Evolutionary conservation across 2,888 invertebrate species (phyloP).

Genomic region (Leptinotarsa haldemani): DNA sequence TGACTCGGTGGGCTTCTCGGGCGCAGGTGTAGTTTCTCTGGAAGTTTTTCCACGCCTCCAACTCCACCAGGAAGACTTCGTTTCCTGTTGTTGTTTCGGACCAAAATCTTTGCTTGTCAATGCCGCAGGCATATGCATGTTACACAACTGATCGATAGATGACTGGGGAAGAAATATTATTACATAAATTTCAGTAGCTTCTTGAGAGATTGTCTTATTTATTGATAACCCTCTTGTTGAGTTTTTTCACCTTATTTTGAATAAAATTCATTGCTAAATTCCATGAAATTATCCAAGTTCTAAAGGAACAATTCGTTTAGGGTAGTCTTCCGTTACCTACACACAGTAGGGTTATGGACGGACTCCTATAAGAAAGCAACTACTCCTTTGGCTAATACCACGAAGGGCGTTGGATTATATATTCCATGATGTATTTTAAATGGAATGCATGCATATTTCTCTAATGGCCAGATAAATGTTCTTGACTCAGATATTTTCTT

Average conservation of each 20-base stretch:
- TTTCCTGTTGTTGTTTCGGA: slow-evolving; percentile 46
- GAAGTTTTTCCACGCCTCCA: slow-evolving; percentile 70
- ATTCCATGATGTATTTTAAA: too few relatives aligned
- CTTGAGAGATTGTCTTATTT: background rate
- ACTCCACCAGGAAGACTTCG: slow-evolving; percentile 71
- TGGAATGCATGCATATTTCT: too few relatives aligned
- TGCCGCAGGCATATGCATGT: slow-evolving; percentile 60
- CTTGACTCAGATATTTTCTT: too few relatives aligned
- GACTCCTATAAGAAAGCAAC: too few relatives aligned
- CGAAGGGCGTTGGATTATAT: too few relatives aligned
- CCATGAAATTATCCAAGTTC: too few relatives aligned
- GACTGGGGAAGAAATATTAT: slow-evolving; percentile 43
- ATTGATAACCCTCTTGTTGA: background rate
- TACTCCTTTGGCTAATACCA: too few relatives aligned
- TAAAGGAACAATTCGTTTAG: too few relatives aligned
- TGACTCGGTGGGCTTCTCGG: slow-evolving; percentile 43
- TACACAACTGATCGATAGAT: slow-evolving; percentile 63
- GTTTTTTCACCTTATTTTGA: background rate
- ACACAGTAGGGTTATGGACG: too few relatives aligned
- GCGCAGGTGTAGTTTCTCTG: slow-evolving; percentile 58
- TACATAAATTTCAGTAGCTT: background rate
- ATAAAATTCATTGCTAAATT: too few relatives aligned
- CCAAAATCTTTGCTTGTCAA: slow-evolving; percentile 40
- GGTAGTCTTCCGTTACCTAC: too few relatives aligned
- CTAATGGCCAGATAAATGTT: too few relatives aligned